phyloP scores from a whole-genome alignment of 2,113 vertebrate genomes.

The Platichthys stellatus region DNA sequence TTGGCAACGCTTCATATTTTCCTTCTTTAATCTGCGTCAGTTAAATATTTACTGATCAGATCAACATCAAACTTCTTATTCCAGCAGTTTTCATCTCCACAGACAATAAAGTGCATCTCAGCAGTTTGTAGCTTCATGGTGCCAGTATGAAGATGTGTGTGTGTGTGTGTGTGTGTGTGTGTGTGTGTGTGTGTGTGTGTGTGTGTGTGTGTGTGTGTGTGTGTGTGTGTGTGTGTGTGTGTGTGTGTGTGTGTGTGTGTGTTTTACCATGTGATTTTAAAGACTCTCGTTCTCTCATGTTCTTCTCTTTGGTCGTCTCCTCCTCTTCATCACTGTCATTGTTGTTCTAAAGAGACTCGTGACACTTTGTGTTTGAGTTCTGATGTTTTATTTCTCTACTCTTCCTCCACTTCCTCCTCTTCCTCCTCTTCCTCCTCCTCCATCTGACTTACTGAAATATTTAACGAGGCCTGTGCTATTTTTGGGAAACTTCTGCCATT shows the following conservation, averaged over 20 bases:
- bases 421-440: not conserved
- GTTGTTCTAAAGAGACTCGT: no score
- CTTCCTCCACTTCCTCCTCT: not conserved
- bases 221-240: not conserved
- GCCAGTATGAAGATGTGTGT: no score
- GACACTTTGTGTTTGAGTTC: conserved; percentile 7
- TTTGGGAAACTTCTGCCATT: conserved; percentile 61
- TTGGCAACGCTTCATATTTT: not conserved
- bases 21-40: not conserved
- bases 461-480: conserved; percentile 78
- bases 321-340: no score
- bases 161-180: no score
- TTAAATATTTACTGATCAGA: not conserved
- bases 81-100: not conserved
- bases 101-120: no score
- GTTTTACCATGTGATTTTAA: not conserved
- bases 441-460: conserved; percentile 78
- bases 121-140: not conserved
- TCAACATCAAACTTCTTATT: not conserved
- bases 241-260: no score
- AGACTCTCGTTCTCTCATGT: no score
- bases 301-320: no score
- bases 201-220: not conserved
- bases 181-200: no score
- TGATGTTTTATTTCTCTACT: conserved; percentile 14